Percentiles rank a stretch among this genome's conserved stretches.
Evolutionary conservation across 2,113 vertebrate species (phyloP).

Genomic region (Tretioscincus oriximinensis): DNA sequence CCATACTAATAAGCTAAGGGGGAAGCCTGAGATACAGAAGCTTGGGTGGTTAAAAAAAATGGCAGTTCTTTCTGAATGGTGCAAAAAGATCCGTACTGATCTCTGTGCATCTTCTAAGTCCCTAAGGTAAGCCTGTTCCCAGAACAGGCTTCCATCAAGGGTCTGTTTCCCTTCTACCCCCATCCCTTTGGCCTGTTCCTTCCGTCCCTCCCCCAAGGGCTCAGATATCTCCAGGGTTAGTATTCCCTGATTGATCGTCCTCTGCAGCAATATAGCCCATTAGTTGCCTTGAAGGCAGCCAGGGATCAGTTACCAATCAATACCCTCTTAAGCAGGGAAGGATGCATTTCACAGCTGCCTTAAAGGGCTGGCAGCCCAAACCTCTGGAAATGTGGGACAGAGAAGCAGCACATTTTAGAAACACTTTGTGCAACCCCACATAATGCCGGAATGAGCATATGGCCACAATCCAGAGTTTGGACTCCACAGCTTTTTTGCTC

Average conservation of each 20-base stretch:
- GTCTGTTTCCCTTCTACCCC: too few relatives aligned
- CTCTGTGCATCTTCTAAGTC: background rate
- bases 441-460: background rate
- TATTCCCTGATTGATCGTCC: constrained; percentile 72
- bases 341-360: background rate
- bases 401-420: too few relatives aligned
- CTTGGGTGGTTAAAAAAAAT: too few relatives aligned
- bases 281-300: constrained; percentile 69
- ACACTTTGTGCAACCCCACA: too few relatives aligned
- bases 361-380: background rate
- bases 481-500: background rate
- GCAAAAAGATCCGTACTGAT: background rate
- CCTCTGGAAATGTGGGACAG: background rate
- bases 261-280: constrained; percentile 75
- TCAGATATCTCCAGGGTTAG: constrained; percentile 46
- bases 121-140: background rate
- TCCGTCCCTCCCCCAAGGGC: background rate
- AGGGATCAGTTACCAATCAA: constrained; percentile 76
- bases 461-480: background rate
- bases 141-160: background rate
- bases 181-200: background rate
- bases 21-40: background rate
- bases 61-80: too few relatives aligned
- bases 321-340: constrained; percentile 49
- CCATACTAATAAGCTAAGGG: background rate